Base-by-base conservation (phyloP, 2,113 vertebrate genomes). In the Heteronetta atricapilla region DNA sequence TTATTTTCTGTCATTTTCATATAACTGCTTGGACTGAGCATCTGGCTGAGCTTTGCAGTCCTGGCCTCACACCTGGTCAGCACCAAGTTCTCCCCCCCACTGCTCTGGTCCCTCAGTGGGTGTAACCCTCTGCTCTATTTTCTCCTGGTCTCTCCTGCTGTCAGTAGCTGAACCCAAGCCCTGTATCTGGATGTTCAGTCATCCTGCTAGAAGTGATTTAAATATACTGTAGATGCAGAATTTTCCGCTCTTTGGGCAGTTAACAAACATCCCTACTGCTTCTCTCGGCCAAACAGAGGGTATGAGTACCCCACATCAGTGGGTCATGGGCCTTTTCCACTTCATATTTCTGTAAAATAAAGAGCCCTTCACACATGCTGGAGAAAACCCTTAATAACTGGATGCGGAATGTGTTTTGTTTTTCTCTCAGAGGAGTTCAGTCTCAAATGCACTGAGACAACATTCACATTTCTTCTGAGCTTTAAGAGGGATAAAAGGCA, bases 281-380 rank as follows among this genome's bases (percentile, higher is more conserved):
- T 48, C 50, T 53, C 68, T 60, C 55, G 70, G 56, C 38, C 72
- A 85, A 6, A 13, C 31, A 69, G 84, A 82, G 59, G 19, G 10
- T 77, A 52, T 40, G 38, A 62, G 16, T n/a, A 84, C 31, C 55
- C 66, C 56, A 80, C 56, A 72, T 68, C 50, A 21, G 55, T 34
- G 70, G 74, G 31, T n/a, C 55, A 50, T 0, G 1, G 46, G 44
- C 31, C 40, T 75, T 89, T 77, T 74, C 63, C 64, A 70, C 59
- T 77, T 83, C 67, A 5, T 77, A 56, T 86, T 93, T 91, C 79
- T 95, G 56, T 42, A 81, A 91, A 93, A 94, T 87, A 95, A 90
- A 94, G 84, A 82, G 31, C 63, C 56, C 60, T 95, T 94, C 88
- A 94, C 23, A 86, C 46, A 58, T 0, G 0, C 20, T 72, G 80